phyloP scores from a whole-genome alignment of 2,888 invertebrate species.

The Epistrophe eligans region DNA sequence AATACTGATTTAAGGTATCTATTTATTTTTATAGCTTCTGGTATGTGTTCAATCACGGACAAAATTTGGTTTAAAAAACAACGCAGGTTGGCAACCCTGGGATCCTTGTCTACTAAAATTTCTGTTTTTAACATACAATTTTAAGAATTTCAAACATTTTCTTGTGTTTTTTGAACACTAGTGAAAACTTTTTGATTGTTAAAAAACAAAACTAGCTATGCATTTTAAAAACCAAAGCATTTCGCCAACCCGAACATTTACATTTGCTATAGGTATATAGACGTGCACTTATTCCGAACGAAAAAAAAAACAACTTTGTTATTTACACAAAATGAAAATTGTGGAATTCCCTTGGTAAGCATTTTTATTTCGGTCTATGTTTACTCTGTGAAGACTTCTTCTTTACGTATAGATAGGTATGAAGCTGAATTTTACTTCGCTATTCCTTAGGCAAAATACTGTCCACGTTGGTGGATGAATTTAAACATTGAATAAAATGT shows the following conservation, averaged over 20 bases:
- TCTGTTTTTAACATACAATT: no score
- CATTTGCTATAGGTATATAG: conserved; percentile 15
- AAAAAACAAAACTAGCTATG: no score
- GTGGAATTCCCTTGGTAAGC: conserved; percentile 49
- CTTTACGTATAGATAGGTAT: background rate
- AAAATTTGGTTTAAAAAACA: no score
- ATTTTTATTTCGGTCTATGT: conserved; percentile 19
- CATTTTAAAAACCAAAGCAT: no score
- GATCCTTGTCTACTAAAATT: no score
- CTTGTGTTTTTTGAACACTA: no score
- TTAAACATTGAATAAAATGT: conserved; percentile 28
- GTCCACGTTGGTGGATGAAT: conserved; percentile 11
- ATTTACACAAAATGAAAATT: conserved; percentile 47
- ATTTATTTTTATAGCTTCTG: no score
- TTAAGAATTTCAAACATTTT: no score
- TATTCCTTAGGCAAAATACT: background rate
- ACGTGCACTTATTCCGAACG: conserved; percentile 38
- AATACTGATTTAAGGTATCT: no score
- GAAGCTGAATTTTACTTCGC: background rate
- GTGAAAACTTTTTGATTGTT: no score
- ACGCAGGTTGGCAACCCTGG: no score
- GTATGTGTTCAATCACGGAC: no score
- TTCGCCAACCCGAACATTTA: background rate
- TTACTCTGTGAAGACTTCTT: background rate
- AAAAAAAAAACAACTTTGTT: background rate